phyloP scores from a whole-genome alignment of 2,888 invertebrate genomes.

The Phymatocera aterrima region DNA sequence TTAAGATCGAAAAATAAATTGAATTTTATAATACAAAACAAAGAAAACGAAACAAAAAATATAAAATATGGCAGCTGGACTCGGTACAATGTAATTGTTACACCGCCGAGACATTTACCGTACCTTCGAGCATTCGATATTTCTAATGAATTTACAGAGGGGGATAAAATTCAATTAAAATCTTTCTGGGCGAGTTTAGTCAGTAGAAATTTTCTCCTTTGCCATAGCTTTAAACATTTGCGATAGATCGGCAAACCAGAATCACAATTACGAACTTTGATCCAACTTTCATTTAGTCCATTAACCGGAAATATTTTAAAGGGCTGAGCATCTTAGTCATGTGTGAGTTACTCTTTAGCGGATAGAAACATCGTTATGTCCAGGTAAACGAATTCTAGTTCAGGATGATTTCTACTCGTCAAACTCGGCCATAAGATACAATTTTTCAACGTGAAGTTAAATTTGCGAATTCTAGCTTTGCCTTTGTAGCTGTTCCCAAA shows the following conservation, averaged over 20 bases:
- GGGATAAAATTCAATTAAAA: constrained; percentile 1
- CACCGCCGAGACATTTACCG: constrained; percentile 26
- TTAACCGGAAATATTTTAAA: too few species aligned
- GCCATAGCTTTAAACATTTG: background rate
- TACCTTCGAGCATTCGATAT: background rate
- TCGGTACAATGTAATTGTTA: constrained; percentile 17
- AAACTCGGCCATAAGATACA: constrained; percentile 1
- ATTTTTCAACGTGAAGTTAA: background rate
- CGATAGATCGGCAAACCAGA: background rate
- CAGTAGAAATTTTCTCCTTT: background rate
- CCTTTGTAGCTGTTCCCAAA: constrained; percentile 70
- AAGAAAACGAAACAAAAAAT: background rate
- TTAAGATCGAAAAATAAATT: constrained; percentile 15
- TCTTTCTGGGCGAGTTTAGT: constrained; percentile 8
- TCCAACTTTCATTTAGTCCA: background rate
- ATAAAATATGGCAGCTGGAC: constrained; percentile 34
- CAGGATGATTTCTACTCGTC: background rate
- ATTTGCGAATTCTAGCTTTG: constrained; percentile 54
- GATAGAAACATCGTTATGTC: background rate
- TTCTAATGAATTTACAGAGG: constrained; percentile 19
- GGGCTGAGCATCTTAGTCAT: background rate
- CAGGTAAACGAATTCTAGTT: background rate
- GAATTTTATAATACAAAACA: constrained; percentile 39
- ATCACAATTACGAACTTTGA: background rate
- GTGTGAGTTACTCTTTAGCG: background rate